Percentiles rank a stretch among this genome's conserved stretches.
These are phyloP conservation scores for Melieria omissa DNA, from an alignment of 2,888 invertebrate genomes.

Conservation along the genomic window DNA sequence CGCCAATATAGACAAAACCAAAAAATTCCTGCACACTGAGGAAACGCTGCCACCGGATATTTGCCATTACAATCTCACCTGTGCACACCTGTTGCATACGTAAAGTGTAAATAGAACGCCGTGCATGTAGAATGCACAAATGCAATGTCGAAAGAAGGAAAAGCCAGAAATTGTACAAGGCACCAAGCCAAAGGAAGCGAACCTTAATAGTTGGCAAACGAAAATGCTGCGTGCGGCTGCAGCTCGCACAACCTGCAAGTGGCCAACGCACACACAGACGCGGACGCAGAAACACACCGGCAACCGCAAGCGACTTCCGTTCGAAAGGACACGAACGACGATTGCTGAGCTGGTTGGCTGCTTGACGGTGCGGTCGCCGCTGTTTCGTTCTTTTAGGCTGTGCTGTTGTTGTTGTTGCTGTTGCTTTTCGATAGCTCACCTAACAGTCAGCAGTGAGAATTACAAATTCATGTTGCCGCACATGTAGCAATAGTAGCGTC, in stretches of 20 bases:
- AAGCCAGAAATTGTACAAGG: too few species aligned
- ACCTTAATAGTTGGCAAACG: background rate
- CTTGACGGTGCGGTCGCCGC: too few species aligned
- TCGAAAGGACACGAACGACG: conserved; percentile 11
- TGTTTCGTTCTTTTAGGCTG: too few species aligned
- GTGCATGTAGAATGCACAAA: background rate
- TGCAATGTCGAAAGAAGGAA: background rate
- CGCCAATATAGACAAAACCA: background rate
- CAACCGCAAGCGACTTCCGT: conserved; percentile 34
- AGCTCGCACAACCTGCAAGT: background rate
- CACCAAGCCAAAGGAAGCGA: too few species aligned
- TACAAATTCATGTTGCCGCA: too few species aligned
- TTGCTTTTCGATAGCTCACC: too few species aligned
- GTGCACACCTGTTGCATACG: conserved; percentile 32
- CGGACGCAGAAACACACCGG: background rate
- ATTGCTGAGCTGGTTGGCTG: too few species aligned
- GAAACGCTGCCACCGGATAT: conserved; percentile 18
- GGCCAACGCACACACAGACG: background rate
- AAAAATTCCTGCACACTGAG: background rate
- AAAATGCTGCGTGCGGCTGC: conserved; percentile 1
- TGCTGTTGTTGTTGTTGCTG: too few species aligned
- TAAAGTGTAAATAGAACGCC: background rate
- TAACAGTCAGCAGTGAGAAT: too few species aligned
- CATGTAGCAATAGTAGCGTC: too few species aligned
- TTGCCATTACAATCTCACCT: conserved; percentile 23